These are phyloP conservation scores for Petrocephalus microphthalmus DNA, from an alignment of 2,113 vertebrate genomes.

Conservation along the genomic window DNA sequence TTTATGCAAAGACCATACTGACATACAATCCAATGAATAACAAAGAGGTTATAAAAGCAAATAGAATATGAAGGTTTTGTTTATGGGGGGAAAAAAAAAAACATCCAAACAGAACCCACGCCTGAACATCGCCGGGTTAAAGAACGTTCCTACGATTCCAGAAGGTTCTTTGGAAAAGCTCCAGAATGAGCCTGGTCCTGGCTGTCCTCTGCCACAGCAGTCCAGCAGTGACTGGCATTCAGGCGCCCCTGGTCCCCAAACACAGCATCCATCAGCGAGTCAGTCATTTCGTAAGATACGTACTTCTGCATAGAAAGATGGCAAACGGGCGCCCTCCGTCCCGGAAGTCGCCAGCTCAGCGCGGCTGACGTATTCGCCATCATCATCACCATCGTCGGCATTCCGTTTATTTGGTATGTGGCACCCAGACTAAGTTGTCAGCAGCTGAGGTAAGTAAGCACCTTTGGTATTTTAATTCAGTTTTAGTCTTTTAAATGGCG, in stretches of 20 bases:
- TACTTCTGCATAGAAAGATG: conserved; percentile 12
- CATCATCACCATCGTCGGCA: conserved; percentile 33
- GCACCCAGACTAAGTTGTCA: conserved; percentile 65
- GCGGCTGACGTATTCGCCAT: conserved; percentile 4
- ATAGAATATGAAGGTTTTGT: conserved; percentile 41
- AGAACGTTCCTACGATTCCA: not conserved
- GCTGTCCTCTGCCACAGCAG: conserved; percentile 18
- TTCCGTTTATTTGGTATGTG: conserved; percentile 39
- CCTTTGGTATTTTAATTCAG: conserved; percentile 78
- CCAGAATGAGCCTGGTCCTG: conserved; percentile 27
- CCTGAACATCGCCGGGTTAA: not conserved
- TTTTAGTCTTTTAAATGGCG: conserved; percentile 42
- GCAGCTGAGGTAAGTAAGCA: conserved; percentile 66
- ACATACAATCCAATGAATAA: conserved; percentile 48
- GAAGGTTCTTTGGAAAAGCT: conserved; percentile 25
- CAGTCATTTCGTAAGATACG: not conserved
- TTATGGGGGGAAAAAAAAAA: conserved; percentile 12
- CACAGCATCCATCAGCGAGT: conserved; percentile 19
- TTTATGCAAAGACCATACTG: conserved; percentile 48
- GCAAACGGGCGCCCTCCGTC: conserved; percentile 4
- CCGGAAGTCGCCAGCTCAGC: conserved; percentile 11
- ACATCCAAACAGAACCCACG: conserved; percentile 14
- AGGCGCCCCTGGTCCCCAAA: too few relatives aligned
- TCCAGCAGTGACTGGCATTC: conserved; percentile 18
- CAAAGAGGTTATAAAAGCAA: conserved; percentile 54